Evolutionary conservation across 2,888 invertebrate species (phyloP), one percentile per base, ranked within the genome.

Genomic region (Acholoe squamosa): DNA sequence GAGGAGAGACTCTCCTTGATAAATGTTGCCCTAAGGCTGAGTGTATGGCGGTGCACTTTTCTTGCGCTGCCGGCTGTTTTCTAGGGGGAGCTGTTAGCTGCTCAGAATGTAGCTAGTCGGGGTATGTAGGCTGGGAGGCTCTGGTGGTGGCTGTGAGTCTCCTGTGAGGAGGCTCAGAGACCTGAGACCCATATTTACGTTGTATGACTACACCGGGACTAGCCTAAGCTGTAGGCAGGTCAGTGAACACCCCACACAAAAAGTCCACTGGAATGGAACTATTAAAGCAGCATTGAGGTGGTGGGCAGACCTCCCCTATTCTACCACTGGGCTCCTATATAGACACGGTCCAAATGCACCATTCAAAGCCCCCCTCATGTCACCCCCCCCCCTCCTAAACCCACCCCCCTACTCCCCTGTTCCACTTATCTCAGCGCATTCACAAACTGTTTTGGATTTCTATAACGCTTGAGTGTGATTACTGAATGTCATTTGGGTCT

Each of bases 221-320:
- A 84, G 43, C 43, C 43, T 84, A 84, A 84, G 84, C 84, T 84
- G 43, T 34, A 77, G 61, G 71, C 84, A 84, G 51, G 84, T 84
- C 43, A 51, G 16, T 84, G 84, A 84, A 22, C 43, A 34, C 84
- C 43, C 22, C 71, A 51, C 84, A 84, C 84, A 84, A 84, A 84
- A 84, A 34, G 3, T 84, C 84, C 84, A 84, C 84, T 86, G 86
- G 54, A 86, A 86, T 86, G 86, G 86, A 86, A 86, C 86, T 86
- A 86, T 86, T 86, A 86, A 86, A 86, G 86, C 54, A 52, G 80
- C 80, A 80, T 80, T 43, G 80, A 43, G 80, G 34, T 12, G 34
- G 34, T 5, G 10, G 3, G 31, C 16, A n/a, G 12, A 16, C 22
- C 67, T 67, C 14, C 28, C 7, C 71, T 71, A 25, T 28, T 28